These are phyloP conservation scores for Mirza zaza DNA, from an alignment of 2,113 vertebrate species.

Conservation along the genomic window DNA sequence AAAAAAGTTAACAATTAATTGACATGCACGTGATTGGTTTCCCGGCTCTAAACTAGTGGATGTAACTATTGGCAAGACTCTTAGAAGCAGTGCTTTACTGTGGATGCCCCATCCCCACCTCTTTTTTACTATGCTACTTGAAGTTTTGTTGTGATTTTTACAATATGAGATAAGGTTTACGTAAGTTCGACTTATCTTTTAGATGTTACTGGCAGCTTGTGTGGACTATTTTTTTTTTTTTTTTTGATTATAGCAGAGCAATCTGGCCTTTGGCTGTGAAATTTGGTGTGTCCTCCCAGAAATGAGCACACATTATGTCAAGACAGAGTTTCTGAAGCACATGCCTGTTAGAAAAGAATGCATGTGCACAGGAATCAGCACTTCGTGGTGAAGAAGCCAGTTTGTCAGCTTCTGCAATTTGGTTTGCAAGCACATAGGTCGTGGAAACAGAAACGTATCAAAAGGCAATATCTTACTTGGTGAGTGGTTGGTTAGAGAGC, in stretches of 20 bases:
- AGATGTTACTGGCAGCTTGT: neutral
- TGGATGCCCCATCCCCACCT: neutral
- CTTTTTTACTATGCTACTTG: neutral
- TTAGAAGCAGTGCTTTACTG: neutral
- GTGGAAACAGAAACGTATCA: neutral
- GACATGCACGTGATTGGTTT: neutral
- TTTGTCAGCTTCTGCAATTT: neutral
- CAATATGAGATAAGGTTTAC: neutral
- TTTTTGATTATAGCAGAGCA: neutral
- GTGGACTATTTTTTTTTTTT: neutral
- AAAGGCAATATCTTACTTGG: slow-evolving; percentile 86
- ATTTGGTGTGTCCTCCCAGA: neutral
- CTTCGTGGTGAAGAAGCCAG: neutral
- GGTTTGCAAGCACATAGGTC: neutral
- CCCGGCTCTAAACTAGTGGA: neutral
- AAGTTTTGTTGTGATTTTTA: neutral
- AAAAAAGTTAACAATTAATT: neutral
- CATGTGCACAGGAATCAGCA: neutral
- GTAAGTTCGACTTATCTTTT: neutral
- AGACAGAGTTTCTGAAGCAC: neutral
- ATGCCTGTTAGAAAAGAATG: neutral
- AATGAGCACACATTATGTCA: neutral
- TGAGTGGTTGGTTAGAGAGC: slow-evolving; percentile 90
- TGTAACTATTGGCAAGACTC: neutral
- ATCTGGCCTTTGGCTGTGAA: neutral